Evolutionary conservation across 1,140 invertebrate genomes (phyloP).

Genomic region (Drosophila virilis): DNA sequence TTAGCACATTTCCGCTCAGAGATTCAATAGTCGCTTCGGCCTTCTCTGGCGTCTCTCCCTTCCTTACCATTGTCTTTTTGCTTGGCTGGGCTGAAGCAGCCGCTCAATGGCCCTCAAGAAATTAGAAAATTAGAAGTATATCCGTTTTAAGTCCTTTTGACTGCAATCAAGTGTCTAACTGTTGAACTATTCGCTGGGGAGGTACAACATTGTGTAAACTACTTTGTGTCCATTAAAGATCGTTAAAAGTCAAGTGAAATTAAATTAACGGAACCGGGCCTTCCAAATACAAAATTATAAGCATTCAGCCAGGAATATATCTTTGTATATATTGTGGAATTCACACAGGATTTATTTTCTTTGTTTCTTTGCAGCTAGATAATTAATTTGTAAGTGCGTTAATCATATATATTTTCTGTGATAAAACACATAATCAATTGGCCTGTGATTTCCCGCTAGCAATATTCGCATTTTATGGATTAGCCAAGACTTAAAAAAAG

Average conservation of each 20-base stretch:
- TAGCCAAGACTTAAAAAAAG: too few relatives aligned
- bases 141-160: conserved; percentile 30
- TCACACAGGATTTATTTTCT: too few relatives aligned
- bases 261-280: conserved; percentile 55
- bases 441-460: too few relatives aligned
- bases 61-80: conserved; percentile 3
- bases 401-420: too few relatives aligned
- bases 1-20: conserved; percentile 46
- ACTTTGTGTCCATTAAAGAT: conserved; percentile 50
- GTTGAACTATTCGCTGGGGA: neutral
- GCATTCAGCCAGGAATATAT: too few relatives aligned
- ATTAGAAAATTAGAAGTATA: conserved; percentile 52
- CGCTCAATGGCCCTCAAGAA: conserved; percentile 43
- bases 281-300: too few relatives aligned
- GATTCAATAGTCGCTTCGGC: conserved; percentile 1
- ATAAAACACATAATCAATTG: too few relatives aligned
- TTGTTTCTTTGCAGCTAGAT: too few relatives aligned
- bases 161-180: conserved; percentile 40
- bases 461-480: too few relatives aligned
- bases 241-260: conserved; percentile 63
- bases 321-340: too few relatives aligned
- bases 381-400: too few relatives aligned
- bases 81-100: conserved; percentile 7
- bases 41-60: neutral
- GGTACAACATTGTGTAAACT: conserved; percentile 17